These are phyloP conservation scores for Fistularia tabacaria DNA, from an alignment of 2,797 vertebrate species.

Conservation along the genomic window DNA sequence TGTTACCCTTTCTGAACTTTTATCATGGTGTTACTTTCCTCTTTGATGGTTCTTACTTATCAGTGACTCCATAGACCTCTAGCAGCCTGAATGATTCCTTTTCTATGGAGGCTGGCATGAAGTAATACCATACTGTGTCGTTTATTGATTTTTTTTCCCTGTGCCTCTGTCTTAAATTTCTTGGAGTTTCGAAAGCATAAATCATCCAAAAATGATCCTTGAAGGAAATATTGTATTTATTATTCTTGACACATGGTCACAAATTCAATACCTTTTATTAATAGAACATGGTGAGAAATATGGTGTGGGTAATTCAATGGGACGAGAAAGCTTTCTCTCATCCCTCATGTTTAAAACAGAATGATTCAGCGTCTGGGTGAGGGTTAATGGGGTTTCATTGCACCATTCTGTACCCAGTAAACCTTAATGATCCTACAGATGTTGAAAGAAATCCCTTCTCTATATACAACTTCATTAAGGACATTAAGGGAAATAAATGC, in stretches of 20 bases:
- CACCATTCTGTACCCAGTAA: background rate
- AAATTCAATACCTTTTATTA: constrained; percentile 77
- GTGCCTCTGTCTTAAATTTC: constrained; percentile 65
- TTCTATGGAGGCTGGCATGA: constrained; percentile 65
- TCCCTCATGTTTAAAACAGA: constrained; percentile 56
- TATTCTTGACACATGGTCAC: constrained; percentile 74
- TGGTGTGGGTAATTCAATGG: constrained; percentile 66
- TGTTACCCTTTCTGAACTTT: constrained; percentile 29
- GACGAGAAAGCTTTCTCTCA: constrained; percentile 54
- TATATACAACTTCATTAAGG: too few species aligned
- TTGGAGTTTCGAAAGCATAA: constrained; percentile 66
- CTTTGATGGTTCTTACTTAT: constrained; percentile 45
- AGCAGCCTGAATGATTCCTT: constrained; percentile 72
- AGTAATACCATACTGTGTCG: constrained; percentile 70
- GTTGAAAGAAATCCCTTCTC: background rate
- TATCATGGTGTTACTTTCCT: constrained; percentile 3
- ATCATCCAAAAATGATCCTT: constrained; percentile 73
- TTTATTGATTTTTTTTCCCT: constrained; percentile 67
- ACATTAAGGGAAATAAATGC: too few species aligned
- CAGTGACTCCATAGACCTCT: constrained; percentile 49
- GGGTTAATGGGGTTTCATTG: constrained; percentile 36
- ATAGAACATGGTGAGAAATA: constrained; percentile 75
- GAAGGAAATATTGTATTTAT: constrained; percentile 77
- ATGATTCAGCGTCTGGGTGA: constrained; percentile 60
- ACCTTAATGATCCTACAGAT: background rate